Evolutionary conservation across 2,888 invertebrate species (phyloP).

Genomic region (Plagodis pulveraria): DNA sequence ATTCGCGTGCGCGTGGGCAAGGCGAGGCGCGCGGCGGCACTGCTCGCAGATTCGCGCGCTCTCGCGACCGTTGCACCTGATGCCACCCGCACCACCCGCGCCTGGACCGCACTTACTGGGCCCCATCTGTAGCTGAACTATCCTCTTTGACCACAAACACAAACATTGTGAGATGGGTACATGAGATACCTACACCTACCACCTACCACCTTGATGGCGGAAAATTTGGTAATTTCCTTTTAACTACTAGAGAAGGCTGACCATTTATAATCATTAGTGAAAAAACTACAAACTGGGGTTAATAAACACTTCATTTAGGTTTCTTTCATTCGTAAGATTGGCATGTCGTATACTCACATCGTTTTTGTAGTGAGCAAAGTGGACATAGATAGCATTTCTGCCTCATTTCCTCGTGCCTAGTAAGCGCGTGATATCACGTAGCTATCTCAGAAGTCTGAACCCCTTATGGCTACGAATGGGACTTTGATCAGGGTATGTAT

Average conservation of each 20-base stretch:
- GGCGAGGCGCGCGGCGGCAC: slow-evolving; percentile 76
- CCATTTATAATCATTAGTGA: no score
- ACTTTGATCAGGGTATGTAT: slow-evolving; percentile 27
- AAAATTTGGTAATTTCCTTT: no score
- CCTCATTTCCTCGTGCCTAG: slow-evolving; percentile 29
- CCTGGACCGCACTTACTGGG: slow-evolving; percentile 23
- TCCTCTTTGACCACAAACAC: slow-evolving; percentile 43
- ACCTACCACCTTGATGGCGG: no score
- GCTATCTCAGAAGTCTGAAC: slow-evolving; percentile 8
- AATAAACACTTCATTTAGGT: no score
- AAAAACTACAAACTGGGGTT: no score
- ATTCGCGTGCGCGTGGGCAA: slow-evolving; percentile 76
- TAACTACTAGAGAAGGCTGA: no score
- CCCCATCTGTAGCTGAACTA: slow-evolving; percentile 44
- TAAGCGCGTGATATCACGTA: slow-evolving; percentile 23
- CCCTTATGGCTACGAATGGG: slow-evolving; percentile 11
- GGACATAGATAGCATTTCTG: slow-evolving; percentile 7
- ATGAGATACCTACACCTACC: no score
- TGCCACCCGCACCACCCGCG: slow-evolving; percentile 48
- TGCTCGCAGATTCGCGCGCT: slow-evolving; percentile 50
- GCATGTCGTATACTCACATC: background rate
- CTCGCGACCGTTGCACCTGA: slow-evolving; percentile 74
- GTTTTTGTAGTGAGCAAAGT: background rate
- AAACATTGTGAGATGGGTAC: no score
- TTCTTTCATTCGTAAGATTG: no score